A percentile compares a stretch with the other conserved stretches of the same genome.
These are phyloP conservation scores for Allygus modestus DNA, from an alignment of 2,888 invertebrate genomes.

Conservation along the genomic window DNA sequence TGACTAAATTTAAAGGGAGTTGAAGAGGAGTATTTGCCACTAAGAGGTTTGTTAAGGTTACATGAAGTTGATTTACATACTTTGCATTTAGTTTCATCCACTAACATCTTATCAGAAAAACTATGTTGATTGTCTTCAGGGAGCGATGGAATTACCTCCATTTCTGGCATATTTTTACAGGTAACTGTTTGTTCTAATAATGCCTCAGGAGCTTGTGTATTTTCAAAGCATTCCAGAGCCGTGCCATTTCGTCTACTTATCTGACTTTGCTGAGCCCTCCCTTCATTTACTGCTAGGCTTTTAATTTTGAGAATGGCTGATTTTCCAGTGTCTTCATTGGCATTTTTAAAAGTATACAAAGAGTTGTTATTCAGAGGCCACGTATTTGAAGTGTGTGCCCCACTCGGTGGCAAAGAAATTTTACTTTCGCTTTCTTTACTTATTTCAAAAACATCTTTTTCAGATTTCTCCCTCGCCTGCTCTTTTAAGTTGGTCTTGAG, in stretches of 20 bases:
- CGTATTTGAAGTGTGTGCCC: background rate
- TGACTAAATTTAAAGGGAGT: background rate
- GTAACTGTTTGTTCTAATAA: background rate
- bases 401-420: background rate
- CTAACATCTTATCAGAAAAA: background rate
- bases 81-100: background rate
- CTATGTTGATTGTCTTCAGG: background rate
- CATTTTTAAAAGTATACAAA: background rate
- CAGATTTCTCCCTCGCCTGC: background rate
- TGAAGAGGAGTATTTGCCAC: background rate
- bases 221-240: background rate
- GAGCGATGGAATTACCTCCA: background rate
- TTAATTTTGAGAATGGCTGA: background rate
- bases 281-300: background rate
- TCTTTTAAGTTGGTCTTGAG: background rate
- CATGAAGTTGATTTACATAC: background rate
- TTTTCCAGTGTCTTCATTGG: background rate
- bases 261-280: background rate
- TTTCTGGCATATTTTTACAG: background rate
- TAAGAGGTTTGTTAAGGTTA: background rate
- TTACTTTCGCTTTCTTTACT: background rate
- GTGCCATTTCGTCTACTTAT: background rate
- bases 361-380: conserved; percentile 5
- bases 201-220: background rate
- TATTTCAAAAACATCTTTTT: background rate